These are phyloP conservation scores for Sinella curviseta DNA, from an alignment of 1,140 invertebrate genomes.

Conservation along the genomic window DNA sequence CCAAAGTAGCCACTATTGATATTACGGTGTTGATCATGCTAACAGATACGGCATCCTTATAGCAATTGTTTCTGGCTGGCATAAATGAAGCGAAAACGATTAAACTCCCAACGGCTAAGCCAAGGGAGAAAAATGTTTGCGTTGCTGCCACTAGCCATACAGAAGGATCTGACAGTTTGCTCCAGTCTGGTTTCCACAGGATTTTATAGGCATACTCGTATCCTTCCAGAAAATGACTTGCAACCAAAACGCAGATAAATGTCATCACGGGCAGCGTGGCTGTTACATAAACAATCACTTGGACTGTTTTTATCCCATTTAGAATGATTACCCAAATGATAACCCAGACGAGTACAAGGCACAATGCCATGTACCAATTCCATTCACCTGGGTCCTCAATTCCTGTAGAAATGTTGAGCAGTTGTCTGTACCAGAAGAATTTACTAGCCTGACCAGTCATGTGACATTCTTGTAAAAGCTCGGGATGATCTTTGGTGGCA, in stretches of 20 bases:
- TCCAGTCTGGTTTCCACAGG: not conserved
- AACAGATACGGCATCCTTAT: constrained; percentile 56
- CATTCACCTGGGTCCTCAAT: constrained; percentile 83
- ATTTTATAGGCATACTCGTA: not conserved
- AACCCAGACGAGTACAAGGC: constrained; percentile 87
- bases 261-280: constrained; percentile 94
- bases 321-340: constrained; percentile 97
- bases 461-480: not conserved
- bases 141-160: constrained; percentile 60
- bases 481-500: not conserved
- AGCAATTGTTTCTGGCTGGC: constrained; percentile 54
- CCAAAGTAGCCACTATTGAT: constrained; percentile 60
- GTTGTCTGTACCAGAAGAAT: constrained; percentile 89
- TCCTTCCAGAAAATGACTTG: not conserved
- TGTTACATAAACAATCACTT: constrained; percentile 91
- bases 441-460: constrained; percentile 77
- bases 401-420: constrained; percentile 81
- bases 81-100: constrained; percentile 57
- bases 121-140: constrained; percentile 61
- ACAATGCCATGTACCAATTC: constrained; percentile 91
- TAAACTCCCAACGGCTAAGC: constrained; percentile 57
- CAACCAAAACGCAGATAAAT: constrained; percentile 90
- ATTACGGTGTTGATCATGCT: constrained; percentile 59
- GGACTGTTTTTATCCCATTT: constrained; percentile 93
- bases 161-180: constrained; percentile 45